These are phyloP conservation scores for Ommatoiulus sabulosus DNA, from an alignment of 2,888 invertebrate genomes.

Conservation along the genomic window DNA sequence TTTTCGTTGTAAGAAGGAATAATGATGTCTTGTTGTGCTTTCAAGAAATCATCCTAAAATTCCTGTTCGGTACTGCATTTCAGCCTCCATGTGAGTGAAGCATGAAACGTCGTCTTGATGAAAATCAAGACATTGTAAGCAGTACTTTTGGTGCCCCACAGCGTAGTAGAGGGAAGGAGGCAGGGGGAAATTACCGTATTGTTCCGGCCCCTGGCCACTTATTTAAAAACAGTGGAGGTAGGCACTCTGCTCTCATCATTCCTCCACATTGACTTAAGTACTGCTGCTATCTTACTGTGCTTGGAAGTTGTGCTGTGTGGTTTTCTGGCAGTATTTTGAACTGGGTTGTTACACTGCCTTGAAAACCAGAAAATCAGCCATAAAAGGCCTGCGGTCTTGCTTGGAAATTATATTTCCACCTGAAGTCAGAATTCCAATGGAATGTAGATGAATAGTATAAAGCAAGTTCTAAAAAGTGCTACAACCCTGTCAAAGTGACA, in stretches of 20 bases:
- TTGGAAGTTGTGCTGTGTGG: neutral
- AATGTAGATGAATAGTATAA: no score
- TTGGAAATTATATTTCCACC: no score
- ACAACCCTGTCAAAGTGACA: neutral
- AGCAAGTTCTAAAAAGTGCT: neutral
- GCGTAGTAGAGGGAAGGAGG: slow-evolving; percentile 41
- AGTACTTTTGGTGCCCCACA: slow-evolving; percentile 52
- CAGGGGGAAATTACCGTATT: slow-evolving; percentile 37
- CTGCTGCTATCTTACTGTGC: neutral
- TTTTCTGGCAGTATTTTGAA: neutral
- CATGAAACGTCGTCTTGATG: slow-evolving; percentile 58
- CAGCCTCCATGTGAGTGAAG: slow-evolving; percentile 58
- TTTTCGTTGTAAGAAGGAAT: slow-evolving; percentile 11
- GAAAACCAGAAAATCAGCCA: slow-evolving; percentile 11
- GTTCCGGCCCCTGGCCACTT: slow-evolving; percentile 55
- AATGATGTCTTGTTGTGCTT: slow-evolving; percentile 31
- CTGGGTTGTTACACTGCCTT: neutral
- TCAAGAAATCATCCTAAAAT: slow-evolving; percentile 7
- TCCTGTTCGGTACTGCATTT: slow-evolving; percentile 21
- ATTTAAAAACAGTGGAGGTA: slow-evolving; percentile 56
- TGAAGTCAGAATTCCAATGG: no score
- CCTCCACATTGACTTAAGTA: neutral
- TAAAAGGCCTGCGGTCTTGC: no score
- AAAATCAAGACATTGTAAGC: slow-evolving; percentile 57
- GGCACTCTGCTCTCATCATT: neutral